Percentiles rank a stretch among this genome's conserved stretches.
phyloP scores from a whole-genome alignment of 2,888 invertebrate genomes.

The Drosophila flavopinicola region DNA sequence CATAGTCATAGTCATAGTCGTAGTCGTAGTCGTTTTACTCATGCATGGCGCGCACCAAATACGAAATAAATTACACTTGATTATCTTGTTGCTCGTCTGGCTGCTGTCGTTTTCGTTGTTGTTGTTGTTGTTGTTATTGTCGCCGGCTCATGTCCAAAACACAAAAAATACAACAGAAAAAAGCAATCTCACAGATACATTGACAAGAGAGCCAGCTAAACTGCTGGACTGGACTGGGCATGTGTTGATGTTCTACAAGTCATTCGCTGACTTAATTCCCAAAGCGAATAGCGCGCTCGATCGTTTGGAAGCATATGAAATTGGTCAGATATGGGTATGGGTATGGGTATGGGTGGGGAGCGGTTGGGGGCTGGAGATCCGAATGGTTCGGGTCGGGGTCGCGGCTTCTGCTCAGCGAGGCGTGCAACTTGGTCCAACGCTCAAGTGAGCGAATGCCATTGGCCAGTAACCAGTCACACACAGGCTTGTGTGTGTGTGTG shows the following conservation, averaged over 20 bases:
- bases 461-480: constrained; percentile 49
- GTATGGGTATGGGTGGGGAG: background rate
- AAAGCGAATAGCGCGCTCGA: constrained; percentile 58
- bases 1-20: constrained; percentile 5
- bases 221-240: constrained; percentile 23
- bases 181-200: constrained; percentile 52
- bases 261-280: constrained; percentile 83
- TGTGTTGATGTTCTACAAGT: constrained; percentile 80
- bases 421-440: constrained; percentile 80
- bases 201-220: constrained; percentile 24
- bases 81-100: constrained; percentile 74
- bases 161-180: constrained; percentile 37
- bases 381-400: constrained; percentile 27
- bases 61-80: constrained; percentile 83
- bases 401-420: constrained; percentile 75
- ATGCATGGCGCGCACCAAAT: constrained; percentile 77
- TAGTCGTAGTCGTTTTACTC: constrained; percentile 48
- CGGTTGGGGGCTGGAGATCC: constrained; percentile 16
- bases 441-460: constrained; percentile 66
- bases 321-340: constrained; percentile 6
- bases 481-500: constrained; percentile 9
- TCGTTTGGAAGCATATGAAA: constrained; percentile 36
- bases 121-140: constrained; percentile 35
- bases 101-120: constrained; percentile 33
- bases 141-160: constrained; percentile 58